Conservation (phyloP, 2,797 vertebrate species). For the Echeneis naucrates region DNA sequence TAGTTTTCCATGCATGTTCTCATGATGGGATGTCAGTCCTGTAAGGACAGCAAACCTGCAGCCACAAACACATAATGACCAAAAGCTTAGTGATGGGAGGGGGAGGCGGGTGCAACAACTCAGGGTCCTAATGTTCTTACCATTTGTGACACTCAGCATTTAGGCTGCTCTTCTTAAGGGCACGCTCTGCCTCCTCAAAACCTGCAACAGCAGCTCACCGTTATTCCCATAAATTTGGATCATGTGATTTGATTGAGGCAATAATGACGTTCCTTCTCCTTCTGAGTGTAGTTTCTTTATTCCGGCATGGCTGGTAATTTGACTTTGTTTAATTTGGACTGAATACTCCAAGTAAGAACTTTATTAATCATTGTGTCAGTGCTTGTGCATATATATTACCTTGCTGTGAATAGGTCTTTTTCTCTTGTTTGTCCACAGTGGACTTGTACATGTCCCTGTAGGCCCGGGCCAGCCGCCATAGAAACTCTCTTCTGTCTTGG, state of each 20-base stretch:
- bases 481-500: constrained; percentile 86
- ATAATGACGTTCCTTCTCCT: too few relatives aligned
- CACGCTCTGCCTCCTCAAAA: constrained; percentile 87
- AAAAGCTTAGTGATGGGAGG: not conserved
- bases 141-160: constrained; percentile 91
- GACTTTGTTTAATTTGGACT: not conserved
- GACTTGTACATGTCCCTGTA: constrained; percentile 90
- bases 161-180: constrained; percentile 86
- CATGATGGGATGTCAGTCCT: constrained; percentile 64
- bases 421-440: constrained; percentile 82
- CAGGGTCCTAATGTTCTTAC: constrained; percentile 72
- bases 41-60: constrained; percentile 82
- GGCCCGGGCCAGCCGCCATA: constrained; percentile 93
- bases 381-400: constrained; percentile 60
- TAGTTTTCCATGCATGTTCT: constrained; percentile 83
- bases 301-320: not conserved
- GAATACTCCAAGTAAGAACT: not conserved
- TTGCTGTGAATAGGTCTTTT: constrained; percentile 84
- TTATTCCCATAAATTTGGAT: not conserved
- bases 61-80: not conserved
- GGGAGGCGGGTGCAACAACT: not conserved
- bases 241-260: too few relatives aligned
- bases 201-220: constrained; percentile 73
- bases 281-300: too few relatives aligned
- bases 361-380: not conserved